These are phyloP conservation scores for Neoaliturus tenellus DNA, from an alignment of 2,888 invertebrate genomes.

Conservation along the genomic window DNA sequence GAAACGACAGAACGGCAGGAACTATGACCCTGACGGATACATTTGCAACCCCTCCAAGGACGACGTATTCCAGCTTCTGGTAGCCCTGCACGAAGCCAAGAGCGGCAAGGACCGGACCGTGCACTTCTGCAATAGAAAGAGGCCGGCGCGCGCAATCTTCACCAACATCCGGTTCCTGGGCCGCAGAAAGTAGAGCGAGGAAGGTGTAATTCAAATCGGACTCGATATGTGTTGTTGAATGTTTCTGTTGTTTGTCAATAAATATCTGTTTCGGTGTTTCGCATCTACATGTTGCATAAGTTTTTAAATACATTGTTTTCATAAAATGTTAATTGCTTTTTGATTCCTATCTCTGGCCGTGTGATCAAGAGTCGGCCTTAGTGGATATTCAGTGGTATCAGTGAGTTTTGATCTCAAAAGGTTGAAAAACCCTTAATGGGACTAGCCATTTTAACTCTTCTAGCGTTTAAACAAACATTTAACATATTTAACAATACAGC, in stretches of 20 bases:
- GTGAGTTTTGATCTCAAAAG: no score
- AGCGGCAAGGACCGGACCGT: constrained; percentile 76
- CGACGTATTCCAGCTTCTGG: constrained; percentile 78
- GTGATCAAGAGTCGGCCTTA: no score
- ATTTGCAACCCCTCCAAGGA: constrained; percentile 79
- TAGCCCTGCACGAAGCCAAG: constrained; percentile 78
- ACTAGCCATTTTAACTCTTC: no score
- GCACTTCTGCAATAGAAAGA: constrained; percentile 79
- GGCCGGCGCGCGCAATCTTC: constrained; percentile 77
- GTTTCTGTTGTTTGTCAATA: constrained; percentile 53
- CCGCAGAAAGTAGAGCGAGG: constrained; percentile 69
- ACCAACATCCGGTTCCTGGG: constrained; percentile 80
- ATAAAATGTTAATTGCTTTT: constrained; percentile 10
- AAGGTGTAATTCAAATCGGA: not conserved
- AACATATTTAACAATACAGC: no score
- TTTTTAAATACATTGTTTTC: constrained; percentile 52
- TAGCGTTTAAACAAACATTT: no score
- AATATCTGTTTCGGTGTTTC: constrained; percentile 42
- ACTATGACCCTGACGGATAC: constrained; percentile 78
- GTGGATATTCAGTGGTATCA: no score
- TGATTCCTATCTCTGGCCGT: constrained; percentile 11
- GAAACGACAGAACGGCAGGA: constrained; percentile 75
- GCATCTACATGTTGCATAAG: constrained; percentile 27
- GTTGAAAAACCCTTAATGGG: no score
- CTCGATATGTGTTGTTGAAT: constrained; percentile 41